Conservation (phyloP, 2,113 vertebrate genomes). For the Hystrix cristata region DNA sequence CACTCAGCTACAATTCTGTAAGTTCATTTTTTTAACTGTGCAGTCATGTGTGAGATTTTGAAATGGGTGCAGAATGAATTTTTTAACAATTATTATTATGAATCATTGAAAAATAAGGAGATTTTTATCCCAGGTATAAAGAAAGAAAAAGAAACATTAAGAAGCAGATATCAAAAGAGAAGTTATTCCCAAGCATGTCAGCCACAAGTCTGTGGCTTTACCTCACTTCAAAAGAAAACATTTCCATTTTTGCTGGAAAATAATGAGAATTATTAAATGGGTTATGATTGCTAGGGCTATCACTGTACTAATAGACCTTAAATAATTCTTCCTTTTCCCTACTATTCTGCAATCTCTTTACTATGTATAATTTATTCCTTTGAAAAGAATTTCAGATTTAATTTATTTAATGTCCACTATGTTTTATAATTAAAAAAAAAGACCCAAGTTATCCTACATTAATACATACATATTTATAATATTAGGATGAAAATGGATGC, state of each 20-base stretch:
- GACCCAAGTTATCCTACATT: not conserved
- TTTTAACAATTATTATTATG: not conserved
- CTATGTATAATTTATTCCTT: not conserved
- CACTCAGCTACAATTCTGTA: not conserved
- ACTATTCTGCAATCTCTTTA: not conserved
- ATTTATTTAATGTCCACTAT: not conserved
- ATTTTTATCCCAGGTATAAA: not conserved
- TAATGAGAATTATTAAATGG: slow-evolving; percentile 6
- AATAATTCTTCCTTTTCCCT: not conserved
- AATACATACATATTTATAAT: not conserved
- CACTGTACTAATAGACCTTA: not conserved
- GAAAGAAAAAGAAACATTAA: not conserved
- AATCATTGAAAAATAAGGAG: slow-evolving; percentile 2
- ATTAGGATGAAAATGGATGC: not conserved
- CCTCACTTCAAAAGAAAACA: not conserved
- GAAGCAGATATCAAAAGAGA: not conserved
- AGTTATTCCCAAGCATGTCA: not conserved
- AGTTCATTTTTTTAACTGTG: slow-evolving; percentile 8
- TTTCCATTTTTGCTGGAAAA: slow-evolving; percentile 31
- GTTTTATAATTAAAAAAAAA: not conserved
- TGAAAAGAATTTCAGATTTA: not conserved
- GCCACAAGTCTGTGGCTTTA: not conserved
- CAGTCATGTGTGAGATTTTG: not conserved
- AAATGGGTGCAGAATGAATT: not conserved
- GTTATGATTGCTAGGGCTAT: not conserved